A percentile compares a stretch with the other conserved stretches of the same genome.
These are phyloP conservation scores for Smutsia temminckii DNA, from an alignment of 2,797 vertebrate species.

Conservation along the genomic window DNA sequence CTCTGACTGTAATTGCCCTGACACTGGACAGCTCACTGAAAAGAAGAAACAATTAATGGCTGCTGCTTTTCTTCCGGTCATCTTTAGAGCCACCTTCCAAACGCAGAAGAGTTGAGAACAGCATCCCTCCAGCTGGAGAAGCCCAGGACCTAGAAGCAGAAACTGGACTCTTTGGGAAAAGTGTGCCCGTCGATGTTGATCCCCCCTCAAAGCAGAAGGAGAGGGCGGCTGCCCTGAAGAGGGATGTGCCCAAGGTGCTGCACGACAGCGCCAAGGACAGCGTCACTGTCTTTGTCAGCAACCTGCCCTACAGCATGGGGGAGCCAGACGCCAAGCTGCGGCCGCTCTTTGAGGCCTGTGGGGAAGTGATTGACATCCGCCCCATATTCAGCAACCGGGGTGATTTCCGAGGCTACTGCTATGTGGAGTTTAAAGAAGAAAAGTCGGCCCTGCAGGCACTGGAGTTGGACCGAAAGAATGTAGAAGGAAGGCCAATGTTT, in stretches of 20 bases:
- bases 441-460: conserved; percentile 89
- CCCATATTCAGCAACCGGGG: conserved; percentile 91
- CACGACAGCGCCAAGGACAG: conserved; percentile 91
- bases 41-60: rapidly evolving
- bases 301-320: conserved; percentile 91
- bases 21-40: rapidly evolving
- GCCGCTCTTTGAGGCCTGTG: conserved; percentile 90
- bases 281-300: conserved; percentile 95
- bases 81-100: conserved; percentile 88
- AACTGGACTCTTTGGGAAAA: conserved; percentile 85
- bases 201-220: conserved; percentile 80
- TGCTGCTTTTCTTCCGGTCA: not conserved
- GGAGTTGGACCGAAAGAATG: conserved; percentile 89
- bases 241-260: conserved; percentile 82
- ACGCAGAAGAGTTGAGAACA: conserved; percentile 85
- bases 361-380: conserved; percentile 90
- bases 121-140: conserved; percentile 44
- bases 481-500: conserved; percentile 96
- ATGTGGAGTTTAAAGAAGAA: conserved; percentile 92
- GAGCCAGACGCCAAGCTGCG: conserved; percentile 90
- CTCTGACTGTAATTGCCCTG: too few relatives aligned
- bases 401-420: conserved; percentile 94
- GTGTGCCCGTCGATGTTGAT: conserved; percentile 53
- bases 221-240: conserved; percentile 80
- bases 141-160: conserved; percentile 88